These are phyloP conservation scores for Lepus oiostolus DNA, from an alignment of 2,797 vertebrate species.

Conservation along the genomic window DNA sequence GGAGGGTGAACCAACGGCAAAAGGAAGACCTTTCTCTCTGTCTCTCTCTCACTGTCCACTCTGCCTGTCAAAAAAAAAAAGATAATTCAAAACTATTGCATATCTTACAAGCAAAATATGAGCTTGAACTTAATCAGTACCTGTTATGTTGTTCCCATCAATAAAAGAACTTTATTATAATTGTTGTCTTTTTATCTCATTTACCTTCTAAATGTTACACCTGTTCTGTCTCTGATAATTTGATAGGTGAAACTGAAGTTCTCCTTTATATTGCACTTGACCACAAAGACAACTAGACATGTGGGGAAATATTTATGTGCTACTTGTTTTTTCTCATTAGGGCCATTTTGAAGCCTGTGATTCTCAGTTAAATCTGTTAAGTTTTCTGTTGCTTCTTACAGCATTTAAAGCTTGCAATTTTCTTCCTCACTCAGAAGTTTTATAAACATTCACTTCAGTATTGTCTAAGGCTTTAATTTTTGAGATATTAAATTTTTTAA, in stretches of 20 bases:
- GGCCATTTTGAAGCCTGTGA: background rate
- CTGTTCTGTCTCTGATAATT: background rate
- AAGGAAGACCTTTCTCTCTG: too few species aligned
- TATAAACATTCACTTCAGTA: background rate
- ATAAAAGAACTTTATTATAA: background rate
- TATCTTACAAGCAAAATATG: background rate
- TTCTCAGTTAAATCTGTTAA: background rate
- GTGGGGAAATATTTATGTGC: background rate
- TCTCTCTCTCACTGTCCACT: too few species aligned
- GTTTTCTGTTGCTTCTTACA: background rate
- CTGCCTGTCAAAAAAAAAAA: too few species aligned
- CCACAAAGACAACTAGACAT: background rate
- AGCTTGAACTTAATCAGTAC: background rate
- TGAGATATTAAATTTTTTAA: too few species aligned
- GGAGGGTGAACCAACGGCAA: too few species aligned
- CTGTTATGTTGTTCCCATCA: background rate
- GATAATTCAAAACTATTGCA: background rate
- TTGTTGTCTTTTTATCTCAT: background rate
- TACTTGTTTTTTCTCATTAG: background rate
- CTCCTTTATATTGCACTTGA: slow-evolving; percentile 11
- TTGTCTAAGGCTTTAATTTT: background rate
- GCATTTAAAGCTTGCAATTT: background rate
- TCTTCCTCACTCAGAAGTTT: background rate
- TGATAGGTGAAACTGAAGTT: background rate
- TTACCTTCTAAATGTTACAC: background rate